Conservation (phyloP, 1,140 invertebrate genomes). For the Rhopalosiphum padi region DNA sequence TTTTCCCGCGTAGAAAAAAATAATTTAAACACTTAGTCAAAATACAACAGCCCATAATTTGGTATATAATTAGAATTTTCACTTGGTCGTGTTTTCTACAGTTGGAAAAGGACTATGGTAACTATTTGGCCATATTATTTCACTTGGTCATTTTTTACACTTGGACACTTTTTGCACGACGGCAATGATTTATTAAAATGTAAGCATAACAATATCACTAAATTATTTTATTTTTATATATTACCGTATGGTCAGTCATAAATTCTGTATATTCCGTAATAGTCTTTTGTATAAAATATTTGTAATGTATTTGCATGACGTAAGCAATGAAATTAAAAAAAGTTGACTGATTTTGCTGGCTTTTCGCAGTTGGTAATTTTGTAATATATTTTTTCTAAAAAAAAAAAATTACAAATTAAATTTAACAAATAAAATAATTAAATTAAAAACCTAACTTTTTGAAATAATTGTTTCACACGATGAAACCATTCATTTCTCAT, state of each 20-base stretch:
- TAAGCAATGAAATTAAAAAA: constrained; percentile 35
- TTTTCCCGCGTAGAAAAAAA: too few relatives aligned
- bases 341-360: background rate
- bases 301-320: background rate
- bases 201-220: background rate
- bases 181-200: background rate
- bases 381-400: constrained; percentile 5
- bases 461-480: background rate
- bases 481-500: background rate
- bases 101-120: too few relatives aligned
- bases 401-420: background rate
- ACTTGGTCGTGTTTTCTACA: too few relatives aligned
- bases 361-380: background rate
- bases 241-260: constrained; percentile 19
- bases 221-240: background rate
- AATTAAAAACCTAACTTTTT: background rate
- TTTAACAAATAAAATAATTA: background rate
- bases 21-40: too few relatives aligned
- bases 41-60: too few relatives aligned
- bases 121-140: too few relatives aligned
- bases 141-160: too few relatives aligned
- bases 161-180: too few relatives aligned
- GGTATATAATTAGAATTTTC: too few relatives aligned
- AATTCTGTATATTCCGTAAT: background rate
- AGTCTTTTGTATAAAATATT: background rate